Base-by-base conservation (phyloP, 1,140 invertebrate genomes). In the Zaprionus africanus region DNA sequence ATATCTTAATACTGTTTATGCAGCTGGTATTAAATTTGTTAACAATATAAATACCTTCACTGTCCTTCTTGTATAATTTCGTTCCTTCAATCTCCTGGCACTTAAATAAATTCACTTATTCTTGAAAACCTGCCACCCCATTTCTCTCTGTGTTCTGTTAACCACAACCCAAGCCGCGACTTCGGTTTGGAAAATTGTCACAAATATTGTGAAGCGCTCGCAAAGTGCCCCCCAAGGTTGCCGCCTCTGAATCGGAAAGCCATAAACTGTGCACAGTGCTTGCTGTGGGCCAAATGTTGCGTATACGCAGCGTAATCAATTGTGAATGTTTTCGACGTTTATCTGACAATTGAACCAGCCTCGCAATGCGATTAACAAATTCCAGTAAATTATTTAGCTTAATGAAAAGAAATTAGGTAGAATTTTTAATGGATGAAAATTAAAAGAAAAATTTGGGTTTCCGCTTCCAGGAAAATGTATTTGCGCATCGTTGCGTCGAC, bases 231-330 rank as follows among this genome's bases (percentile, higher is more conserved):
- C 31, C 38, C 53, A 64, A 71, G 65, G 66, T 56, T 76, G 68
- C 22, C n/a, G 61, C 60, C 49, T 63, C 56, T 75, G 72, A 63
- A 58, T 75, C 38, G 67, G 58, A 79, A 71, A 71, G 63, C 46
- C 67, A 67, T 76, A 58, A 67, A 72, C 51, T 38, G 43, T 38
- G 68, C 36, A 22, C 9, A 19, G 41, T 53, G 53, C 13, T 59
- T 19, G 66, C 19, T 5, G 9, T 51, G 73, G 22, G 67, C 59
- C 74, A 82, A 82, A 88, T 83, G 78, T 78, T 66, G 84, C 85
- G 84, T 87, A 87, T 88, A 87, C 84, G 83, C 67, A 81, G 51
- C 61, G 83, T 78, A 88, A 88, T 88, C 73, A 86, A 80, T 78
- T 86, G 19, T 70, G 57, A 82, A 86, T 76, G 71, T 64, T 69